These are phyloP conservation scores for Orthochromis indermauri DNA, from an alignment of 2,113 vertebrate species.

Conservation along the genomic window DNA sequence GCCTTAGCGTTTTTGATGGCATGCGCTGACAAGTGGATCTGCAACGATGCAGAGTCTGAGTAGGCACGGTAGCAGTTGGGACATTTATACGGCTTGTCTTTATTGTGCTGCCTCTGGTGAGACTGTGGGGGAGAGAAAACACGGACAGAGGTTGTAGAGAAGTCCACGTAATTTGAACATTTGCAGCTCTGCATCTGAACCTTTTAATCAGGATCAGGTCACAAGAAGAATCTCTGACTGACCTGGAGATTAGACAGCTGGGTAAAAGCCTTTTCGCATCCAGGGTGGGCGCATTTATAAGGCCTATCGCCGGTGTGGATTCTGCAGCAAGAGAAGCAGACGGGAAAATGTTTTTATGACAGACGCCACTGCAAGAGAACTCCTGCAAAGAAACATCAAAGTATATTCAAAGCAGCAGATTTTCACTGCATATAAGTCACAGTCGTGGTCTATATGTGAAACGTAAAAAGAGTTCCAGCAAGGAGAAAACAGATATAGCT, in stretches of 20 bases:
- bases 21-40: constrained; percentile 97
- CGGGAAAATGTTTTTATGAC: neutral
- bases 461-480: neutral
- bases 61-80: constrained; percentile 99
- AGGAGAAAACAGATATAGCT: neutral
- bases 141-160: neutral
- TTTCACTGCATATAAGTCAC: neutral
- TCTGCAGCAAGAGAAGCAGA: constrained; percentile 36
- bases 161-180: neutral
- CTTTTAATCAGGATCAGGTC: neutral
- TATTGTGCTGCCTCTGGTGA: constrained; percentile 99
- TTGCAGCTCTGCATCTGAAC: neutral
- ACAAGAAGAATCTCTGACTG: neutral
- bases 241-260: constrained; percentile 79
- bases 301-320: constrained; percentile 77
- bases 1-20: constrained; percentile 98
- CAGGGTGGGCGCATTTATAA: constrained; percentile 78
- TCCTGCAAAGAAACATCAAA: neutral
- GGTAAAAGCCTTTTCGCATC: constrained; percentile 78
- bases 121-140: constrained; percentile 71
- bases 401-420: neutral
- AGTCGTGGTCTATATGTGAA: neutral
- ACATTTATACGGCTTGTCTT: constrained; percentile 99
- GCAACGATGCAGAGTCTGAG: constrained; percentile 93
- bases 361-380: neutral